A percentile compares a stretch with the other conserved stretches of the same genome.
Evolutionary conservation across 2,113 vertebrate genomes (phyloP).

Genomic region (Eulemur rufifrons): DNA sequence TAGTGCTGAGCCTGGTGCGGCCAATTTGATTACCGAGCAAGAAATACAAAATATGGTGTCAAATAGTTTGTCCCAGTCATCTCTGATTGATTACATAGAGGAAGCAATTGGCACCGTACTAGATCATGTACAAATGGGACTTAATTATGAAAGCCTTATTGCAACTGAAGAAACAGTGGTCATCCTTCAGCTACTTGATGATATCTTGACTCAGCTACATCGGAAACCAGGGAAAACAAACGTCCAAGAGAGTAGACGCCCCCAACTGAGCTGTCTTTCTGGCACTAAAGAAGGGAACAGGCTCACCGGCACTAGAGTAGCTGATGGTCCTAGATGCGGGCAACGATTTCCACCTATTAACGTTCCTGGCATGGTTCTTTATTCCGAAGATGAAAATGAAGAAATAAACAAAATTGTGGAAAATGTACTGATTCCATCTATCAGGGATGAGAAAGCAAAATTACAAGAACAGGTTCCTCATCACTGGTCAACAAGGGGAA

Average conservation of each 20-base stretch:
- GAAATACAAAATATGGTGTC: constrained; percentile 28
- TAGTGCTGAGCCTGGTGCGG: neutral
- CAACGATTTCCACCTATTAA: constrained; percentile 4
- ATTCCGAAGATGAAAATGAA: constrained; percentile 57
- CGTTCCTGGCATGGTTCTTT: constrained; percentile 45
- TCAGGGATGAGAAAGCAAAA: constrained; percentile 17
- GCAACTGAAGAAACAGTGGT: constrained; percentile 4
- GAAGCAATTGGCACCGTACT: constrained; percentile 7
- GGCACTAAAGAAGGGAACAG: neutral
- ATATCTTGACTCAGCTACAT: constrained; percentile 27
- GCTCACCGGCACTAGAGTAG: neutral
- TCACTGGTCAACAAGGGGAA: neutral
- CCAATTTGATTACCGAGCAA: neutral
- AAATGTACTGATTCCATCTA: constrained; percentile 8
- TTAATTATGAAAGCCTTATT: constrained; percentile 17
- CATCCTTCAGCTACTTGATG: constrained; percentile 22
- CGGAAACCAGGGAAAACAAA: neutral
- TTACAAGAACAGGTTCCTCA: neutral
- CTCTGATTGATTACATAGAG: constrained; percentile 12
- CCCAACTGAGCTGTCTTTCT: neutral
- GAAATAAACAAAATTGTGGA: constrained; percentile 37
- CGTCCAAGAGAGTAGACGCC: neutral
- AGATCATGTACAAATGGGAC: constrained; percentile 16
- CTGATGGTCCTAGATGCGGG: neutral
- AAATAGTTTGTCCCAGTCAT: constrained; percentile 18